A percentile compares a stretch with the other conserved stretches of the same genome.
phyloP scores from a whole-genome alignment of 2,888 invertebrate genomes.

The Ganaspis brasiliensis region DNA sequence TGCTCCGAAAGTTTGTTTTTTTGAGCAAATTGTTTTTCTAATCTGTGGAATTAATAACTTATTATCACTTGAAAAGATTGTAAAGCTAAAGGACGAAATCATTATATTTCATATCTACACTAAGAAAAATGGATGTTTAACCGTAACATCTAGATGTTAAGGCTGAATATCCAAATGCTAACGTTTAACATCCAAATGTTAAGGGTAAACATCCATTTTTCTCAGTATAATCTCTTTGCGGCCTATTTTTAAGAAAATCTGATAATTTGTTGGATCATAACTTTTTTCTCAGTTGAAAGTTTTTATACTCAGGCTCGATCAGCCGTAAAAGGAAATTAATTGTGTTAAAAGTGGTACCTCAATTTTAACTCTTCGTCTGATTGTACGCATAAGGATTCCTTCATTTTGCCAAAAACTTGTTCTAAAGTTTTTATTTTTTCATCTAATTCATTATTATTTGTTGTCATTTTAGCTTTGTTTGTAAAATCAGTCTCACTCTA shows the following conservation, averaged over 20 bases:
- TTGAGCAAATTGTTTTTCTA: conserved; percentile 82
- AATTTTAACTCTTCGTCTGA: conserved; percentile 80
- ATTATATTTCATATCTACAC: no score
- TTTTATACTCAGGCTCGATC: no score
- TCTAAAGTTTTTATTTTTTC: conserved; percentile 78
- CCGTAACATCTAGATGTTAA: no score
- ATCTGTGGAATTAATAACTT: conserved; percentile 70
- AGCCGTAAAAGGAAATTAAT: not conserved
- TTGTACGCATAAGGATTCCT: conserved; percentile 78
- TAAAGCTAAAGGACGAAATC: no score
- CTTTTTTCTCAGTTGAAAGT: no score
- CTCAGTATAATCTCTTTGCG: no score
- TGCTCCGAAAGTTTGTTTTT: conserved; percentile 81
- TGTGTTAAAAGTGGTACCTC: conserved; percentile 73
- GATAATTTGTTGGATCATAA: no score
- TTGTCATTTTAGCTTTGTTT: conserved; percentile 42
- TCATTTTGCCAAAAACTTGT: conserved; percentile 77
- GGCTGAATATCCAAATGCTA: no score
- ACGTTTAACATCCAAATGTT: no score
- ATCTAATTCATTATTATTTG: conserved; percentile 70
- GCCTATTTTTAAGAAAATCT: no score
- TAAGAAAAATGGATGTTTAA: no score
- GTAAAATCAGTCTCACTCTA: conserved; percentile 65
- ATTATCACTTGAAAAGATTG: not conserved
- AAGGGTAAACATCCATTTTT: no score